Evolutionary conservation across 2,113 vertebrate genomes (phyloP).

Genomic region (Phalacrocorax aristotelis): DNA sequence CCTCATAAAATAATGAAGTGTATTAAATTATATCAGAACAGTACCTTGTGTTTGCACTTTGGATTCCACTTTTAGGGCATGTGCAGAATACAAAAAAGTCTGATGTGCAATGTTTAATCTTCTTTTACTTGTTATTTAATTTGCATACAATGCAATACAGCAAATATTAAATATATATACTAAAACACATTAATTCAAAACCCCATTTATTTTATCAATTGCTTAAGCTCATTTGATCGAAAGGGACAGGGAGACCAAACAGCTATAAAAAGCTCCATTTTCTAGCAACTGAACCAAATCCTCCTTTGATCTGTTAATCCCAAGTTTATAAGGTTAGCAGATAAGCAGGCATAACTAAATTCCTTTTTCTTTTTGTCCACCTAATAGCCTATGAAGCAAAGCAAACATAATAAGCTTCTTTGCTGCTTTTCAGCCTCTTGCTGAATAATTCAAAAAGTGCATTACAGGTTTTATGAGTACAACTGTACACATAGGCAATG

Average conservation of each 20-base stretch:
- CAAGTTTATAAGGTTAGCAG: slow-evolving; percentile 93
- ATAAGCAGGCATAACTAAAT: slow-evolving; percentile 93
- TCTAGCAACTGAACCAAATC: slow-evolving; percentile 91
- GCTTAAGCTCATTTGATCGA: slow-evolving; percentile 77
- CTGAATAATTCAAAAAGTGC: slow-evolving; percentile 64
- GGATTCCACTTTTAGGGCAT: neutral
- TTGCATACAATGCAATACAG: neutral
- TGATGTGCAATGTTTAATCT: neutral
- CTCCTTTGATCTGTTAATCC: slow-evolving; percentile 99
- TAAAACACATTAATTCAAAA: slow-evolving; percentile 67
- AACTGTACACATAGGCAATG: slow-evolving; percentile 56
- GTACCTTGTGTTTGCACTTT: neutral
- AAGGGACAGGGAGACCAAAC: slow-evolving; percentile 70
- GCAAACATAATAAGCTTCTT: slow-evolving; percentile 85
- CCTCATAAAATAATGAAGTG: neutral
- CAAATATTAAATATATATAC: slow-evolving; percentile 54
- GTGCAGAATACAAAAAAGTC: neutral
- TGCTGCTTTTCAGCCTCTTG: slow-evolving; percentile 51
- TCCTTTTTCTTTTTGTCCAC: slow-evolving; percentile 87
- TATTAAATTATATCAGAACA: neutral
- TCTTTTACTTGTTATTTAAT: slow-evolving; percentile 52
- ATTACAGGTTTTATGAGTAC: slow-evolving; percentile 56
- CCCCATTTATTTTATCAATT: slow-evolving; percentile 70
- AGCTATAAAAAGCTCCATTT: slow-evolving; percentile 85
- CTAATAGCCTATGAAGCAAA: slow-evolving; percentile 86